phyloP scores from a whole-genome alignment of 2,113 vertebrate genomes.

The Antechinus stuartii region DNA sequence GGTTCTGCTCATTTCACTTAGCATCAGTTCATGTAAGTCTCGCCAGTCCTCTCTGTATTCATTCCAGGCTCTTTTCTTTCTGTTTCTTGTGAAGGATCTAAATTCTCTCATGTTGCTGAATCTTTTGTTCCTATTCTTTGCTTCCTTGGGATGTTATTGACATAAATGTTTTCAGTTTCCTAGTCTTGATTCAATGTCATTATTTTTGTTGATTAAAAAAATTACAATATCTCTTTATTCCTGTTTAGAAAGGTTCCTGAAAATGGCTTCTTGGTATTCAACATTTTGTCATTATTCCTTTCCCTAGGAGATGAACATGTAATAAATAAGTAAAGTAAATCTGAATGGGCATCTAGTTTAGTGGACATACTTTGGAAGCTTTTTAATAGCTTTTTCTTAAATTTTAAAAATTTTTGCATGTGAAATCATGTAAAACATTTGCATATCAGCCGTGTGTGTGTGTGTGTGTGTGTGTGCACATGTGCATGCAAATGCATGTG shows the following conservation, averaged over 20 bases:
- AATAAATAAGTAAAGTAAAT: neutral
- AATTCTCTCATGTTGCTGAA: neutral
- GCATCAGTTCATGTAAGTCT: too few species aligned
- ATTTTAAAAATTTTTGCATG: neutral
- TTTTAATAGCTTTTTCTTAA: neutral
- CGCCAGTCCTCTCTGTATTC: too few species aligned
- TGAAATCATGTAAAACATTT: neutral
- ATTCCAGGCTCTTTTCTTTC: slow-evolving; percentile 8
- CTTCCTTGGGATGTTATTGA: neutral
- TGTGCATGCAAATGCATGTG: too few species aligned
- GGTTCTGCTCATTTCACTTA: too few species aligned
- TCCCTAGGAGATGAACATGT: neutral
- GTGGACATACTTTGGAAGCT: neutral
- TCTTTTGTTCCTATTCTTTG: slow-evolving; percentile 31
- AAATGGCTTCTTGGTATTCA: neutral
- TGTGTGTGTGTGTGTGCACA: neutral
- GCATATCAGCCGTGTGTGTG: neutral
- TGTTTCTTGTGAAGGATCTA: neutral
- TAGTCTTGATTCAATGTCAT: neutral
- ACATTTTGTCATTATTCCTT: slow-evolving; percentile 10
- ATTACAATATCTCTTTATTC: neutral
- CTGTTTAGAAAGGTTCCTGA: slow-evolving; percentile 27
- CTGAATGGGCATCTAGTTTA: neutral
- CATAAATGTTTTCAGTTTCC: slow-evolving; percentile 17
- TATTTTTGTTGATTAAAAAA: neutral